Conservation (phyloP, 2,113 vertebrate genomes). For the Syngnathus scovelli region DNA sequence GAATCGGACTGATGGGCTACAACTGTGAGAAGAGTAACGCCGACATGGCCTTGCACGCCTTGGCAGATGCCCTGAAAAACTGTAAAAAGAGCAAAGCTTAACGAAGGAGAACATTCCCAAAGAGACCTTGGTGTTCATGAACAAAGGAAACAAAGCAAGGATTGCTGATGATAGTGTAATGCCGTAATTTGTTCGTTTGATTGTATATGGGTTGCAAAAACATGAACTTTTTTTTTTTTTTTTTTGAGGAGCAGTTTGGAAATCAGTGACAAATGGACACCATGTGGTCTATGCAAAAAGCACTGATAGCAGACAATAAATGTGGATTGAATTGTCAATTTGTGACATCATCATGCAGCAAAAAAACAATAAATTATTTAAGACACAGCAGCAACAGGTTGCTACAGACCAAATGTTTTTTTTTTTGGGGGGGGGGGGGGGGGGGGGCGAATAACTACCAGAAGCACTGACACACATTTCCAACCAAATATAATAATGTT, state of each 20-base stretch:
- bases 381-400: background rate
- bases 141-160: background rate
- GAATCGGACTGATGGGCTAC: constrained; percentile 91
- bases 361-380: background rate
- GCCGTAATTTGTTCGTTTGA: constrained; percentile 1
- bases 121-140: background rate
- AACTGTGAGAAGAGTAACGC: constrained; percentile 82
- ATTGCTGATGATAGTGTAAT: background rate
- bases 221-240: background rate
- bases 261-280: constrained; percentile 15
- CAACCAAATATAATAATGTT: too few species aligned
- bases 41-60: constrained; percentile 72
- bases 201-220: constrained; percentile 17
- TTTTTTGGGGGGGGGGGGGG: background rate
- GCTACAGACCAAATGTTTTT: background rate
- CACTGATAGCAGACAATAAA: constrained; percentile 51
- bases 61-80: constrained; percentile 77
- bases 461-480: too few species aligned
- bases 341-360: background rate
- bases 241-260: constrained; percentile 11
- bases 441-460: too few species aligned
- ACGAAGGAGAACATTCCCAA: constrained; percentile 10
- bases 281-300: constrained; percentile 3
- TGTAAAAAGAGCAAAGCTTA: constrained; percentile 79
- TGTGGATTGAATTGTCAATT: constrained; percentile 44